Evolutionary conservation across 92 coral and sea anemone species (phyloP).

Genomic region (Paramuricea clavata): DNA sequence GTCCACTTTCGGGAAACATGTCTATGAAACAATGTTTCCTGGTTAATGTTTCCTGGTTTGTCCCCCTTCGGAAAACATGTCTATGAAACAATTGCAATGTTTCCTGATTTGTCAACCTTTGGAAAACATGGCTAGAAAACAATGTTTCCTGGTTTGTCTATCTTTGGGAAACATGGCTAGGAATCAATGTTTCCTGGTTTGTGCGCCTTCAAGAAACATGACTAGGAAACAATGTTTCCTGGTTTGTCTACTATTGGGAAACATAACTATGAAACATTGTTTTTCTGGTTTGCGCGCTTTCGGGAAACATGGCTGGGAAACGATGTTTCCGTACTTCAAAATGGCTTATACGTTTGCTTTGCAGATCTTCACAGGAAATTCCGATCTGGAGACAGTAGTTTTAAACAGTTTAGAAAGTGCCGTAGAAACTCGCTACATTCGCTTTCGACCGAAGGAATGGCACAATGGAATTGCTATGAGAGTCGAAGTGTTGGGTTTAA

Average conservation of each 20-base stretch:
- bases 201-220: neutral
- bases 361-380: slow-evolving; percentile 86
- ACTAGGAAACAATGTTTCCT: slow-evolving; percentile 47
- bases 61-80: too few species aligned
- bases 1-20: too few species aligned
- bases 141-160: neutral
- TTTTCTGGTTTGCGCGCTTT: neutral
- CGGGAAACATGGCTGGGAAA: neutral
- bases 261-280: neutral
- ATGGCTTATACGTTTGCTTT: neutral
- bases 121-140: too few species aligned
- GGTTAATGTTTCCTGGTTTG: too few species aligned
- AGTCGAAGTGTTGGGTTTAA: slow-evolving; percentile 84
- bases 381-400: slow-evolving; percentile 80
- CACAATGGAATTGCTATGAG: slow-evolving; percentile 92
- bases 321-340: too few species aligned
- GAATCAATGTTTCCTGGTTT: neutral
- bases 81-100: too few species aligned
- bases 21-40: too few species aligned
- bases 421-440: slow-evolving; percentile 82
- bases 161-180: neutral
- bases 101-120: too few species aligned
- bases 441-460: slow-evolving; percentile 91
- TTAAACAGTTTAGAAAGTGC: slow-evolving; percentile 81
- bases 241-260: neutral